A percentile compares a stretch with the other conserved stretches of the same genome.
phyloP scores from a whole-genome alignment of 2,888 invertebrate species.

The Terebella lapidaria region DNA sequence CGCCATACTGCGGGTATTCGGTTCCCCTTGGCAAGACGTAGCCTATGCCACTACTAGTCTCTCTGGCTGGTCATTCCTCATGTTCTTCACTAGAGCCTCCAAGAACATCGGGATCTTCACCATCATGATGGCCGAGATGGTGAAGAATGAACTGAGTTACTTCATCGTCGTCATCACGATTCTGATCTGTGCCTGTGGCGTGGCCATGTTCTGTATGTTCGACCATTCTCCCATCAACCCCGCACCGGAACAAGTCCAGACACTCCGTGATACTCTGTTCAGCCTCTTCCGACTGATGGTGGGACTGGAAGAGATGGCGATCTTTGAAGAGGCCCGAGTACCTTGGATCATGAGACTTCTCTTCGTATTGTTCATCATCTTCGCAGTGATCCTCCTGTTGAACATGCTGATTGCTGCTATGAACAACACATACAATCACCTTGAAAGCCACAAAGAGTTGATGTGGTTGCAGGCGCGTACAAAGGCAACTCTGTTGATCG shows the following conservation, averaged over 20 bases:
- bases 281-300: not conserved
- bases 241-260: not conserved
- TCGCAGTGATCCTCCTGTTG: conserved; percentile 1
- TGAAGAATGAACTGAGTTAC: not conserved
- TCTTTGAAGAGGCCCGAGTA: not conserved
- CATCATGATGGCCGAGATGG: not conserved
- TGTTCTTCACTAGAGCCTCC: conserved; percentile 5
- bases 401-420: conserved; percentile 7
- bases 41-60: not conserved
- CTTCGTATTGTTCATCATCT: not conserved
- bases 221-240: not conserved
- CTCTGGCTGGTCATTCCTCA: conserved; percentile 4
- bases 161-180: conserved; percentile 1
- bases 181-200: not conserved
- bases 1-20: no score
- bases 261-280: not conserved
- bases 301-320: conserved; percentile 1
- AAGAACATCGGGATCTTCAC: conserved; percentile 9
- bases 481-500: not conserved
- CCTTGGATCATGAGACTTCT: not conserved
- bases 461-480: not conserved
- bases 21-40: no score
- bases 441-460: not conserved
- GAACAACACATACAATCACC: not conserved
- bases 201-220: not conserved